Base-by-base conservation (phyloP, 2,888 invertebrate species). In the Lepas anatifera region DNA sequence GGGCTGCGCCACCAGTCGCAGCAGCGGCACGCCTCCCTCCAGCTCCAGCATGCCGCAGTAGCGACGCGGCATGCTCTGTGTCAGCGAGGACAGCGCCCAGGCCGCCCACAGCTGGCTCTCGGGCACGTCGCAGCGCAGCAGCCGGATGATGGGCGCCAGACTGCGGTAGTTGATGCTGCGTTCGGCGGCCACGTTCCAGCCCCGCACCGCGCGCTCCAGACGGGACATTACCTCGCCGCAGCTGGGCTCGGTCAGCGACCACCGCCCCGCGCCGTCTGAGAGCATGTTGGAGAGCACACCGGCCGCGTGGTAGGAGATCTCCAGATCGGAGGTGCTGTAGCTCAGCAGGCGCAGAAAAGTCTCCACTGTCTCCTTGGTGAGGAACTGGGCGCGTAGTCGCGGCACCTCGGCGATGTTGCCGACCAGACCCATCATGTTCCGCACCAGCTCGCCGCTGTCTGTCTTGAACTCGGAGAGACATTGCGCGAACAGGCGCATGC, bases 371-470 rank as follows among this genome's bases (percentile, higher is more conserved):
- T 71, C 86, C 71, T 87, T 82, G 72, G 89, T 88, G 91, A 97
- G 93, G 69, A 98, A 83, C 74, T 89, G 86, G 7, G 86, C 85
- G 37, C 97, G 85, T 29, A 98, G 82, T 74, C 86, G 83, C 70
- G 87, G 85, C 0, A 97, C 97, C 81, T 98, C 98, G 0, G 97
- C 96, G 11, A 98, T 95, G 80, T 98, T 98, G 10, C 97, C 97
- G 74, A 95, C 81, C 18, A 93, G 82, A 1, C 97, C 98, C 96
- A 98, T 96, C 97, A 98, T 98, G 79, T 98, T 98, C 67, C 97
- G 84, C 67, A 97, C 83, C 58, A 98, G 81, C 78, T 96, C 95
- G 73, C 92, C 91, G 77, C 90, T 92, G 75, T 91, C 87, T 0
- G 35, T 39, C 37, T 39, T 35, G 64, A 64, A 64, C 37, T 64